phyloP scores from a whole-genome alignment of 2,888 invertebrate genomes.

The Toxonevra muliebris region DNA sequence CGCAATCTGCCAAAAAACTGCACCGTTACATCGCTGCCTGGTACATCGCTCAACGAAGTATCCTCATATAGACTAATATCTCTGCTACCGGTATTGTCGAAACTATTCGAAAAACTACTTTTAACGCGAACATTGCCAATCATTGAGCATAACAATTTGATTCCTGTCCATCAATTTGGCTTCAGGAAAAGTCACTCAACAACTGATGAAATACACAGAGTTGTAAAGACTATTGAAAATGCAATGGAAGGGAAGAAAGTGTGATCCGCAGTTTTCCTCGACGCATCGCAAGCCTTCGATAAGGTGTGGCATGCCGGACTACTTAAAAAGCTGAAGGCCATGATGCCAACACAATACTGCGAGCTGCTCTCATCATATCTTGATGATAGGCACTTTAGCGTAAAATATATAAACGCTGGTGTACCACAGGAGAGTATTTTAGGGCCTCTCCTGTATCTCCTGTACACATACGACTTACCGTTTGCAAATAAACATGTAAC shows the following conservation, averaged over 20 bases:
- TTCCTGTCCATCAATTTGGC: not conserved
- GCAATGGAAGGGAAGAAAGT: not conserved
- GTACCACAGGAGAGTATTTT: not conserved
- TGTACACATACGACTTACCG: slow-evolving; percentile 1
- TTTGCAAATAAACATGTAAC: too few species aligned
- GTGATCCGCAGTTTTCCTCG: not conserved
- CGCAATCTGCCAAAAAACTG: slow-evolving; percentile 1
- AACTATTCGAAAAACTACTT: too few species aligned
- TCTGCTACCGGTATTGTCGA: too few species aligned
- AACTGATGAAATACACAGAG: not conserved
- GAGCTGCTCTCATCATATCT: not conserved
- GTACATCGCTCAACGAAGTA: too few species aligned
- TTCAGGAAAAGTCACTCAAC: slow-evolving; percentile 12
- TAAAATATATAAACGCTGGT: not conserved
- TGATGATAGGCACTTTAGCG: not conserved
- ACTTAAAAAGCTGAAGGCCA: too few species aligned
- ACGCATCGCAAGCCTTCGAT: not conserved
- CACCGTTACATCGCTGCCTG: too few species aligned
- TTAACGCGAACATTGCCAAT: too few species aligned
- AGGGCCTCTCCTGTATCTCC: not conserved
- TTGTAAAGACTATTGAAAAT: not conserved
- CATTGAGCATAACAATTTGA: not conserved
- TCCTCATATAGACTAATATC: too few species aligned
- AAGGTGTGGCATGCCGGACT: too few species aligned
- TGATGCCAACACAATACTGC: too few species aligned